Evolutionary conservation across 2,113 vertebrate genomes (phyloP).

Genomic region (Pterocles gutturalis): DNA sequence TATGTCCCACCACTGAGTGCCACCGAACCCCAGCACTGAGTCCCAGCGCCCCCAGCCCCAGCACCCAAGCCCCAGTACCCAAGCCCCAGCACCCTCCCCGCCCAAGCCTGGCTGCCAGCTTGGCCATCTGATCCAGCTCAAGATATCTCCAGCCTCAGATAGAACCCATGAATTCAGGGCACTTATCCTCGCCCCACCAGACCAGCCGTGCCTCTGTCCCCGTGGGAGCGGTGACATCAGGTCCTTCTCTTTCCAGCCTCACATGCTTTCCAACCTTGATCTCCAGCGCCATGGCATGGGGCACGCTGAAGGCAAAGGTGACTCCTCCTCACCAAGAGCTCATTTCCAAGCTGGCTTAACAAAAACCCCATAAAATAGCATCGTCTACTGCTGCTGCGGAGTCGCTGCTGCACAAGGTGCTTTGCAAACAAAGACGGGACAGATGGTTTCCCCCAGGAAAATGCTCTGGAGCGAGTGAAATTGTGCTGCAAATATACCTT

Average conservation of each 20-base stretch:
- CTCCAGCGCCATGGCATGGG: accelerated
- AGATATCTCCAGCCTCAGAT: accelerated
- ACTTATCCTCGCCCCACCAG: background rate
- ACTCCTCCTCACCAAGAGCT: background rate
- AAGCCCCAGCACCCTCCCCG: background rate
- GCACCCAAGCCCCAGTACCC: background rate
- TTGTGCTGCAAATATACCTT: background rate
- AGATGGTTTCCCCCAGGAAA: background rate
- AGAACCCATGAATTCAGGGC: accelerated
- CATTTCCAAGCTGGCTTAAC: background rate
- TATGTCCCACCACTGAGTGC: background rate
- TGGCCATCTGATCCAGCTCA: accelerated
- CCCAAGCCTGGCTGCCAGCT: accelerated
- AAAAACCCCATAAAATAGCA: background rate
- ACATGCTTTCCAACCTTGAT: accelerated
- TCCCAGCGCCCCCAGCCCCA: background rate
- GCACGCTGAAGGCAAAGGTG: background rate
- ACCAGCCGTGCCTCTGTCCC: background rate
- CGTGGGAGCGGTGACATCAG: background rate
- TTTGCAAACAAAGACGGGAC: background rate
- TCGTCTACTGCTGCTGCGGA: background rate
- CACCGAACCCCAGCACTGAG: background rate
- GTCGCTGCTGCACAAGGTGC: background rate
- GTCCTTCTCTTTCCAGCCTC: background rate
- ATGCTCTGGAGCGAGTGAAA: background rate